Percentiles rank a stretch among this genome's conserved stretches.
Evolutionary conservation across 2,113 vertebrate species (phyloP).

Genomic region (Brachypteracias leptosomus): DNA sequence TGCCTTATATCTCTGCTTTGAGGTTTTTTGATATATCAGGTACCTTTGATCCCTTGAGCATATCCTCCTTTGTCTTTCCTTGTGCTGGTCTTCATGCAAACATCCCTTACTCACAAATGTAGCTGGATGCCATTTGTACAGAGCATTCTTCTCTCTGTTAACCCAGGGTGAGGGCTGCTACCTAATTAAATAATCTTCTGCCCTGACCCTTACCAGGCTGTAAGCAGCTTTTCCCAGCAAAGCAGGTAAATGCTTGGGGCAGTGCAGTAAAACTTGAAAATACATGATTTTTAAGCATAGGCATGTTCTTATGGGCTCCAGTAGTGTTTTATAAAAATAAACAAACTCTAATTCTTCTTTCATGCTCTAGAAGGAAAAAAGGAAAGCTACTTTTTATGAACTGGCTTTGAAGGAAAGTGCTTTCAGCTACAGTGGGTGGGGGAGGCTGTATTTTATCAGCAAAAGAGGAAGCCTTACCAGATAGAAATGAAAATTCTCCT

Average conservation of each 20-base stretch:
- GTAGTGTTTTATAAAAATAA: not conserved
- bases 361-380: not conserved
- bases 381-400: not conserved
- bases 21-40: not conserved
- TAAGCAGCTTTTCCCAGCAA: constrained; percentile 62
- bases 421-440: not conserved
- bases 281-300: not conserved
- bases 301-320: not conserved
- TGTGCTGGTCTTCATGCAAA: not conserved
- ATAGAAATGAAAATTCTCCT: not conserved
- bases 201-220: constrained; percentile 14
- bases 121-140: not conserved
- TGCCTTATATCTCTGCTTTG: not conserved
- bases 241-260: constrained; percentile 1
- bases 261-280: constrained; percentile 5
- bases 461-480: not conserved
- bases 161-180: not conserved
- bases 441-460: not conserved
- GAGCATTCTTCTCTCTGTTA: not conserved
- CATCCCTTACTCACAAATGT: not conserved
- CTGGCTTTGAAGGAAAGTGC: not conserved
- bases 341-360: not conserved
- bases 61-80: not conserved
- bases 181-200: constrained; percentile 59
- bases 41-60: not conserved